These are phyloP conservation scores for Liparis tanakae DNA, from an alignment of 2,797 vertebrate species.

Conservation along the genomic window DNA sequence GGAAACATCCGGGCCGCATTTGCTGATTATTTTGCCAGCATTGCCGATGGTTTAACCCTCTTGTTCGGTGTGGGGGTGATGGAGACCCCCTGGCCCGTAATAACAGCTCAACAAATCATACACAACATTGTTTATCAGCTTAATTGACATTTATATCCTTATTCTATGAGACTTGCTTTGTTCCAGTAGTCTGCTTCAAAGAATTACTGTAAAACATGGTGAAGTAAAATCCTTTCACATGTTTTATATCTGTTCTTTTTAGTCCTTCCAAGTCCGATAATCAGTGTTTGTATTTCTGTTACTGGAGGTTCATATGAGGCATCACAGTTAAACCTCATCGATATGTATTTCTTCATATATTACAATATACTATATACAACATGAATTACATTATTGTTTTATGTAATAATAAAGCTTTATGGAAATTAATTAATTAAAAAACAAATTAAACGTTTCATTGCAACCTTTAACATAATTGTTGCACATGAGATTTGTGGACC, in stretches of 20 bases:
- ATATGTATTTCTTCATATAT: neutral
- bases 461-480: neutral
- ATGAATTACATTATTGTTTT: neutral
- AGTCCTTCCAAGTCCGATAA: neutral
- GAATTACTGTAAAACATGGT: neutral
- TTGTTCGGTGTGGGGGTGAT: neutral
- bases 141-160: neutral
- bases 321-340: neutral
- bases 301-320: neutral
- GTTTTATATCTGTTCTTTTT: neutral
- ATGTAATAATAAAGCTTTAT: neutral
- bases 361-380: neutral
- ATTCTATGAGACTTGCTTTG: neutral
- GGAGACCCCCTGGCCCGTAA: fast-evolving
- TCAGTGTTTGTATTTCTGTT: constrained; percentile 7
- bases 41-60: neutral
- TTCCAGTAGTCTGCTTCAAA: neutral
- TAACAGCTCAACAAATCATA: neutral
- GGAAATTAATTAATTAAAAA: neutral
- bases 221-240: neutral
- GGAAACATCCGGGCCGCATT: neutral
- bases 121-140: neutral
- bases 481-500: neutral
- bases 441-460: neutral
- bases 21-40: neutral